phyloP scores from a whole-genome alignment of 2,113 vertebrate genomes.

The Mionectes macconnelli region DNA sequence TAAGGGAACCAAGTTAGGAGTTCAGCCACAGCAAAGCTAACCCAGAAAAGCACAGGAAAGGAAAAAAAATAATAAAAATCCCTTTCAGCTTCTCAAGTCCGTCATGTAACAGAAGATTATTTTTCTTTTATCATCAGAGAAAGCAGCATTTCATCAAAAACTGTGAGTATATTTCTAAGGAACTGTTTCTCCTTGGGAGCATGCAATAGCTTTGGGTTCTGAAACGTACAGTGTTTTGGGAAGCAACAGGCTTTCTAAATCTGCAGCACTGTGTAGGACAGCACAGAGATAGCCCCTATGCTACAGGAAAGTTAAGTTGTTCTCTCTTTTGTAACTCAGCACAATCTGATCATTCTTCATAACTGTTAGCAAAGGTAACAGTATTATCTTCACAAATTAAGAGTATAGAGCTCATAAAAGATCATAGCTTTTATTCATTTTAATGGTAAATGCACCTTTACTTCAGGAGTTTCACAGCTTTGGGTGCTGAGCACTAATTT shows the following conservation, averaged over 20 bases:
- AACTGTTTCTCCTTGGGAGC: neutral
- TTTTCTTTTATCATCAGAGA: neutral
- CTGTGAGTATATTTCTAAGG: slow-evolving; percentile 45
- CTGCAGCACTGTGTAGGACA: neutral
- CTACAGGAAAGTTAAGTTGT: no score
- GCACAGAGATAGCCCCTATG: no score
- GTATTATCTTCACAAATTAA: neutral
- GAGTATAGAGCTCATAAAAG: neutral
- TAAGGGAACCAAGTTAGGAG: slow-evolving; percentile 7
- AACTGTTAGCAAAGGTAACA: neutral
- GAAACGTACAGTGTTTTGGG: neutral
- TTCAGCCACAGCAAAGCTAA: slow-evolving; percentile 32
- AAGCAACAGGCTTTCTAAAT: neutral
- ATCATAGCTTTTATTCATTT: neutral
- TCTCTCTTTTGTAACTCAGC: neutral
- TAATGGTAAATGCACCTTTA: neutral
- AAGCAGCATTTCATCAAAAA: neutral
- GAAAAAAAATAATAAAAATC: neutral
- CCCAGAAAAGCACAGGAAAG: neutral
- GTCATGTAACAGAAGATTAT: neutral
- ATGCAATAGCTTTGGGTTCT: neutral
- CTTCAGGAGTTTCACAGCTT: neutral
- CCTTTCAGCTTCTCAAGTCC: neutral
- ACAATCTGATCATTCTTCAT: neutral
- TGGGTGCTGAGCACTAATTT: neutral